Base-by-base conservation (phyloP, 1,140 invertebrate genomes). In the Halictus rubicundus region DNA sequence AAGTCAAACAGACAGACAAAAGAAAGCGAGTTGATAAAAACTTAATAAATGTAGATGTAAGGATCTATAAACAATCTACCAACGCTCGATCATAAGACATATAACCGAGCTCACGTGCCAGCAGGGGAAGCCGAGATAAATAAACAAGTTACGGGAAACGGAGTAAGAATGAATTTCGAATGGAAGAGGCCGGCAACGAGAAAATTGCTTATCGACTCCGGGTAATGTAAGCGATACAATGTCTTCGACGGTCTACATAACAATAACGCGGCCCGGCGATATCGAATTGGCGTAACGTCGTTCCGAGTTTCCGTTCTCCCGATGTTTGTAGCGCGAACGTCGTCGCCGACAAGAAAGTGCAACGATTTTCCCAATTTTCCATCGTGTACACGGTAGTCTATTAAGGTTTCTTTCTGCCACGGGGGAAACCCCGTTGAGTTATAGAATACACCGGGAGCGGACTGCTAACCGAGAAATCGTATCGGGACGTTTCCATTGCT, bases 401-500 rank as follows among this genome's bases (percentile, higher is more conserved):
- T 64, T 64, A 21, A 21, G 25, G 60, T 78, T 72, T 37, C 69
- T 72, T 78, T 72, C 68, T 37, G 42, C 69, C 25, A 27, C 46
- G 25, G n/a, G 32, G 23, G 60, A 78, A 78, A 32, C 70, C 68
- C 46, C 25, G 10, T 9, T 3, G 19, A 42, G 25, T 63, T 52
- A 64, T 57, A n/a, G 25, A 63, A 72, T 78, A 72, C 60, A n/a
- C 6, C 14, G 21, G 46, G 60, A 59, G 21, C 39, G 68, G 39
- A 57, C 68, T 42, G 66, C 46, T 71, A 72, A 72, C 69, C 76
- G 76, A 72, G 76, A 72, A 78, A 78, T 72, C 69, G 68, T 78
- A 78, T 72, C 76, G 60, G 8, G 14, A 42, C 69, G 37, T 57
- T 32, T 63, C 21, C 32, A 23, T 23, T 10, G 49, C 61, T n/a